These are phyloP conservation scores for Peromyscus nudipes DNA, from an alignment of 2,797 vertebrate genomes.

Conservation along the genomic window DNA sequence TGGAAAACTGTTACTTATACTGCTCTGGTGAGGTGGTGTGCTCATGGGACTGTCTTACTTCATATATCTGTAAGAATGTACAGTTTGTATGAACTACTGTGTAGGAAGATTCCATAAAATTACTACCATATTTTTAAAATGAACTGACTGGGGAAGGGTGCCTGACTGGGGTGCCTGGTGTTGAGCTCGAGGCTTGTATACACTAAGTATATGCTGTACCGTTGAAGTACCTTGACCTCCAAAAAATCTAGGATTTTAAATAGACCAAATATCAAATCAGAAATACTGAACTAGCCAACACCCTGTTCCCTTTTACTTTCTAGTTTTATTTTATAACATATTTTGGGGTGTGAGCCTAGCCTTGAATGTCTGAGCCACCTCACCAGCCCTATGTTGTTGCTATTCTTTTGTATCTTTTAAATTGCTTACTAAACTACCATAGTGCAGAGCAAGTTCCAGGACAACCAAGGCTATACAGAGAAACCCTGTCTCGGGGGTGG, in stretches of 20 bases:
- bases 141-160: background rate
- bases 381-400: background rate
- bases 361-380: background rate
- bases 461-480: background rate
- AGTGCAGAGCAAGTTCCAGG: background rate
- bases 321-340: background rate
- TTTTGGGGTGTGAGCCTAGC: background rate
- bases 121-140: background rate
- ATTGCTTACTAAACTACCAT: background rate
- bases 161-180: background rate
- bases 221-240: background rate
- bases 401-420: slow-evolving; percentile 13
- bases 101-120: slow-evolving; percentile 2
- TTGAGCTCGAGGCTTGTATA: background rate
- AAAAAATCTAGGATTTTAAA: slow-evolving; percentile 8
- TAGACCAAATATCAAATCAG: slow-evolving; percentile 42
- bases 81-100: background rate
- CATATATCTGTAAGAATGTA: background rate
- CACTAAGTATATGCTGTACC: background rate
- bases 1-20: slow-evolving; percentile 35
- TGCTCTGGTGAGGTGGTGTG: slow-evolving; percentile 9
- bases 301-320: background rate
- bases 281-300: background rate
- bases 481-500: background rate
- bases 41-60: background rate